Evolutionary conservation across 2,113 vertebrate genomes (phyloP).

Genomic region (Eulacestoma nigropectus): DNA sequence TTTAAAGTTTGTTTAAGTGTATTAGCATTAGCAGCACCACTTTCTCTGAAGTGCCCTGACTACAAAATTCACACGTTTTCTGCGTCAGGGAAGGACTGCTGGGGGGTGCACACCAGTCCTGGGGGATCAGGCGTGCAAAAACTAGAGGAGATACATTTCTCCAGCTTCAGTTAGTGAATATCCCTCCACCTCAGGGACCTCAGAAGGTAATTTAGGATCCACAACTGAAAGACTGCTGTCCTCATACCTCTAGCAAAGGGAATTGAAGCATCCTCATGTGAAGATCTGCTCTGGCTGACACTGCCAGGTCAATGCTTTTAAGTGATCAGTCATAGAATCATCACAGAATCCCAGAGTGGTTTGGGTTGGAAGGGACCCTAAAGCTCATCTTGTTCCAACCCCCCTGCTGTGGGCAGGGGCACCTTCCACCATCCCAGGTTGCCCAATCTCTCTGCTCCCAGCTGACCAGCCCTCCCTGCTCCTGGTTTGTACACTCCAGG

Average conservation of each 20-base stretch:
- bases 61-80: not conserved
- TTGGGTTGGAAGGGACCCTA: not conserved
- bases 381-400: not conserved
- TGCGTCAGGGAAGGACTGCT: not conserved
- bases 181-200: not conserved
- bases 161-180: not conserved
- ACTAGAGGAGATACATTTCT: not conserved
- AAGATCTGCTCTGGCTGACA: not conserved
- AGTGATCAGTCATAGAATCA: not conserved
- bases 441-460: not conserved
- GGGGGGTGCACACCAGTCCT: not conserved
- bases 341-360: not conserved
- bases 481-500: not conserved
- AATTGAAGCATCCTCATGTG: not conserved
- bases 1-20: slow-evolving; percentile 6
- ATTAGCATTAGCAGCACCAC: slow-evolving; percentile 50
- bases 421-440: not conserved
- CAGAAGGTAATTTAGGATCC: not conserved
- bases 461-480: not conserved
- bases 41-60: slow-evolving; percentile 21
- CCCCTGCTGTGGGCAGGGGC: not conserved
- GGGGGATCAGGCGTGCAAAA: not conserved
- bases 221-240: not conserved
- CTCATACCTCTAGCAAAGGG: not conserved
- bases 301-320: not conserved